Evolutionary conservation across 2,888 invertebrate species (phyloP).

Genomic region (Drosophila mimetica): DNA sequence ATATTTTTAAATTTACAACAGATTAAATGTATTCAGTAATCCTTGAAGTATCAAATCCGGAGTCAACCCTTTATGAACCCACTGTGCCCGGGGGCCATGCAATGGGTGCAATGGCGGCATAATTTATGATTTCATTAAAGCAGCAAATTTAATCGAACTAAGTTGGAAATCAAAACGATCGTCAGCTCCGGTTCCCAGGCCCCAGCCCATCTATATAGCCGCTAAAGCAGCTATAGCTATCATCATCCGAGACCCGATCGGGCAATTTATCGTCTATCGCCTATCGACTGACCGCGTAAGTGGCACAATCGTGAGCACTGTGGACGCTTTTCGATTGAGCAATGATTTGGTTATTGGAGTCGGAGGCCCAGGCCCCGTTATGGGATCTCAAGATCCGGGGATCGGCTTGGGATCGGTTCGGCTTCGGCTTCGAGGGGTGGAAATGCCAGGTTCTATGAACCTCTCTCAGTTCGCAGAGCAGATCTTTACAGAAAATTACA

Average conservation of each 20-base stretch:
- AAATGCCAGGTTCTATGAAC: slow-evolving; percentile 30
- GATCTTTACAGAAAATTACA: slow-evolving; percentile 52
- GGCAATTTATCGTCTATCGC: slow-evolving; percentile 45
- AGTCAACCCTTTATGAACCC: neutral
- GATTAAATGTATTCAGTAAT: too few species aligned
- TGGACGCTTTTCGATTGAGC: slow-evolving; percentile 79
- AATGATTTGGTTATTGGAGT: slow-evolving; percentile 62
- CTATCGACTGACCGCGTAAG: slow-evolving; percentile 72
- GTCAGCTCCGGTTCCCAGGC: slow-evolving; percentile 40
- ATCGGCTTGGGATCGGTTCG: neutral
- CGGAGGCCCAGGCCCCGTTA: slow-evolving; percentile 11
- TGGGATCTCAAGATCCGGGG: slow-evolving; percentile 1
- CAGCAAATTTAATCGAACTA: slow-evolving; percentile 73
- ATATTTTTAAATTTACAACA: too few species aligned
- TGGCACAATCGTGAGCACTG: slow-evolving; percentile 77
- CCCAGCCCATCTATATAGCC: slow-evolving; percentile 45
- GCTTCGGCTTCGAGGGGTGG: slow-evolving; percentile 13
- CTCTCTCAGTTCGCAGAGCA: slow-evolving; percentile 27
- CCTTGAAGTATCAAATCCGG: neutral
- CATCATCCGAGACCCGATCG: slow-evolving; percentile 31
- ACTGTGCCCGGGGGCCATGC: slow-evolving; percentile 17
- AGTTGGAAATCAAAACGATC: slow-evolving; percentile 58
- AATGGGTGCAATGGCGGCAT: slow-evolving; percentile 56
- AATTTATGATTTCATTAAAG: slow-evolving; percentile 80
- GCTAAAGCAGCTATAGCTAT: slow-evolving; percentile 17